These are phyloP conservation scores for Entelurus aequoreus DNA, from an alignment of 2,113 vertebrate species.

Conservation along the genomic window DNA sequence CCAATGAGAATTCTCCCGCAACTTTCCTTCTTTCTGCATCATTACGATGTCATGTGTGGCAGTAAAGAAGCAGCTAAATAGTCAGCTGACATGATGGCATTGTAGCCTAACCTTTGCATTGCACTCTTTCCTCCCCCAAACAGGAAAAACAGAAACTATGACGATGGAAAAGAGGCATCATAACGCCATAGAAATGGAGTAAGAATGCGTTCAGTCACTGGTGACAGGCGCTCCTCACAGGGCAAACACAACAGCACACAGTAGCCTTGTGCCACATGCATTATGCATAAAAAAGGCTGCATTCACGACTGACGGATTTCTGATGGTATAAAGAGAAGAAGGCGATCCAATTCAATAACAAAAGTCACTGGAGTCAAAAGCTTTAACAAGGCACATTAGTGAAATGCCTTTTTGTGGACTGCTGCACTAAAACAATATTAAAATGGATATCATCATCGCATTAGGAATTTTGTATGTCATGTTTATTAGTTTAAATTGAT, in stretches of 20 bases:
- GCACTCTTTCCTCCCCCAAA: constrained; percentile 14
- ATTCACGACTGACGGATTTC: constrained; percentile 38
- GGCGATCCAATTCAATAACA: neutral
- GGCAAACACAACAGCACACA: constrained; percentile 53
- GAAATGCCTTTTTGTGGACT: neutral
- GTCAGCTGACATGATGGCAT: constrained; percentile 38
- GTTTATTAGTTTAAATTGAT: neutral
- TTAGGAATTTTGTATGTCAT: neutral
- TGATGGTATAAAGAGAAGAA: constrained; percentile 9
- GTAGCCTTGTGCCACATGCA: constrained; percentile 53
- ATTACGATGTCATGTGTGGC: constrained; percentile 13
- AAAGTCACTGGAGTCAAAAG: neutral
- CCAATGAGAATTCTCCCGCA: constrained; percentile 6
- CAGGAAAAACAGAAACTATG: constrained; percentile 46
- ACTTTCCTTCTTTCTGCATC: neutral
- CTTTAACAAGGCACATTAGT: constrained; percentile 2
- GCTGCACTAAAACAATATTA: too few relatives aligned
- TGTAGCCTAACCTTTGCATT: constrained; percentile 48
- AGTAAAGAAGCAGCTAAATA: constrained; percentile 10
- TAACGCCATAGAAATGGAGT: constrained; percentile 64
- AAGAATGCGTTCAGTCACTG: constrained; percentile 66
- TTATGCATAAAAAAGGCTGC: constrained; percentile 53
- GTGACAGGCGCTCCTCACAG: constrained; percentile 64
- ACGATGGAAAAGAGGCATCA: constrained; percentile 44
- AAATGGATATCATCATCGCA: neutral